Evolutionary conservation across 2,888 invertebrate genomes (phyloP).

Genomic region (Lapara coniferarum): DNA sequence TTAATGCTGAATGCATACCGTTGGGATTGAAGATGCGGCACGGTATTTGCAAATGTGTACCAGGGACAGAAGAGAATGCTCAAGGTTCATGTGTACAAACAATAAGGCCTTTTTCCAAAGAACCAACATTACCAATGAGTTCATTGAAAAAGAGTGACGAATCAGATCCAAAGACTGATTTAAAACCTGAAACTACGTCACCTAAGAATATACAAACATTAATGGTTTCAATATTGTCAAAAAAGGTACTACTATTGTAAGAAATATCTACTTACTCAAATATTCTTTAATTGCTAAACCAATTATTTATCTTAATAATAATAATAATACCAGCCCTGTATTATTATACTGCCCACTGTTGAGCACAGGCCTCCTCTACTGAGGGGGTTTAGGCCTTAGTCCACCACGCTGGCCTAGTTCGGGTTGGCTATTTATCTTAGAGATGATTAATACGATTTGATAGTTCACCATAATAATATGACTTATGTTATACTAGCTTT

Average conservation of each 20-base stretch:
- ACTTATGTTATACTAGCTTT: too few species aligned
- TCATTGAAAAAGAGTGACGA: conserved; percentile 65
- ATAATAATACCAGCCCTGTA: too few species aligned
- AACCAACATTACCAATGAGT: conserved; percentile 64
- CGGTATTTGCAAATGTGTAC: conserved; percentile 89
- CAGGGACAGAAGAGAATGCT: conserved; percentile 81
- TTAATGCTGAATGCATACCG: conserved; percentile 88
- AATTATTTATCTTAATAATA: too few species aligned
- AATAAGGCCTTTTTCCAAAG: conserved; percentile 70
- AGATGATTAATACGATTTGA: too few species aligned
- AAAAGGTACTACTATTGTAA: conserved; percentile 82
- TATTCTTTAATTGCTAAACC: not conserved
- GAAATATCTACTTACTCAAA: not conserved
- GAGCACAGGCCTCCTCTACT: too few species aligned
- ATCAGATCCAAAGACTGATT: conserved; percentile 52
- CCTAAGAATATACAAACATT: conserved; percentile 85
- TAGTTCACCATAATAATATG: too few species aligned
- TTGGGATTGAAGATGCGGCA: conserved; percentile 81
- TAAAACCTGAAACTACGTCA: conserved; percentile 65
- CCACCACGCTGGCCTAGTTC: too few species aligned
- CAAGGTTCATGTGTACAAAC: conserved; percentile 67
- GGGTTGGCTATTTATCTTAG: too few species aligned
- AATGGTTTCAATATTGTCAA: conserved; percentile 89
- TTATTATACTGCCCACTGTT: too few species aligned
- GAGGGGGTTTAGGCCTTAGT: too few species aligned